Evolutionary conservation across 2,888 invertebrate genomes (phyloP).

Genomic region (Nomada ferruginata): DNA sequence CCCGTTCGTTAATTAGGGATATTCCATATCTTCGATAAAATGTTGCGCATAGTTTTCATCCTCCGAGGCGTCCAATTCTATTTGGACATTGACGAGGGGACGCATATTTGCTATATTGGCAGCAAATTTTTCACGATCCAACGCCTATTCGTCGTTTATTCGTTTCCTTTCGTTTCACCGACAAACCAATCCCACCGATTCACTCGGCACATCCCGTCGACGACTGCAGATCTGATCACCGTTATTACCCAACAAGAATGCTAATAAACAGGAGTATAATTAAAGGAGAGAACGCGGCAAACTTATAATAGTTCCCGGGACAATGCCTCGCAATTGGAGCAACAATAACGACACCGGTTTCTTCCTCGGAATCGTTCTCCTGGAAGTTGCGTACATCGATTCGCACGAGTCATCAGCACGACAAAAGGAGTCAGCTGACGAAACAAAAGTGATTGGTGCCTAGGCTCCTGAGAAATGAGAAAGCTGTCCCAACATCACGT

Average conservation of each 20-base stretch:
- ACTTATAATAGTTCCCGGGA: not conserved
- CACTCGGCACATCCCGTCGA: too few relatives aligned
- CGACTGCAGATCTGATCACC: not conserved
- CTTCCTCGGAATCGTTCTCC: not conserved
- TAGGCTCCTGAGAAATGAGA: conserved; percentile 79
- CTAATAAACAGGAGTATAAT: conserved; percentile 36
- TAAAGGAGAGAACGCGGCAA: conserved; percentile 19
- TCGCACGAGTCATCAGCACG: conserved; percentile 67
- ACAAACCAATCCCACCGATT: too few relatives aligned
- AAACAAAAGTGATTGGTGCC: conserved; percentile 49
- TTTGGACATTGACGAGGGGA: too few relatives aligned
- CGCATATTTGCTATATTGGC: too few relatives aligned
- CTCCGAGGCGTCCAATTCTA: too few relatives aligned
- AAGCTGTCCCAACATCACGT: conserved; percentile 75
- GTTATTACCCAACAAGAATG: conserved; percentile 13
- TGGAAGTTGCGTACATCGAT: conserved; percentile 58
- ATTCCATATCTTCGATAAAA: too few relatives aligned
- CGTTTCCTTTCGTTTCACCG: too few relatives aligned
- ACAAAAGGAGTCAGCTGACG: conserved; percentile 44
- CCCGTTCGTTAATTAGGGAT: too few relatives aligned
- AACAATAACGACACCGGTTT: conserved; percentile 36
- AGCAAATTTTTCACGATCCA: too few relatives aligned
- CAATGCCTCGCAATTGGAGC: conserved; percentile 45
- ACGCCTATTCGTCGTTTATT: too few relatives aligned
- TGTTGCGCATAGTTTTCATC: too few relatives aligned